Conservation (phyloP, 2,888 invertebrate species). For the Tetheella fluctuosa region DNA sequence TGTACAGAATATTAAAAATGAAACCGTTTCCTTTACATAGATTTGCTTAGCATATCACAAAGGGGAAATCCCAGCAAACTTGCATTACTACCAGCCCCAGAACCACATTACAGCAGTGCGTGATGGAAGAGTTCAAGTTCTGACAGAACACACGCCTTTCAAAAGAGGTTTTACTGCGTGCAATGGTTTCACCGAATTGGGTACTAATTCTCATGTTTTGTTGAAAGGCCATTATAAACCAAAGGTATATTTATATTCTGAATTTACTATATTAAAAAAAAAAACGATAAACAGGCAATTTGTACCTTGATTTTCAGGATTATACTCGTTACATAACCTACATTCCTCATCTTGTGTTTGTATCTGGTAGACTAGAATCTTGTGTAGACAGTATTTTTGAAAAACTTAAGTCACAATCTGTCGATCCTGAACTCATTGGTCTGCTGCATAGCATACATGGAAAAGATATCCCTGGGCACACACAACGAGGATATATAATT, state of each 20-base stretch:
- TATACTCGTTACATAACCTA: slow-evolving; percentile 39
- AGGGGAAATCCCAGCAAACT: slow-evolving; percentile 52
- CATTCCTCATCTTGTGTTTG: slow-evolving; percentile 75
- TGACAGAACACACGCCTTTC: slow-evolving; percentile 46
- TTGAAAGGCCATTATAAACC: slow-evolving; percentile 51
- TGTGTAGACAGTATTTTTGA: slow-evolving; percentile 60
- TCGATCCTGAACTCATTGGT: slow-evolving; percentile 75
- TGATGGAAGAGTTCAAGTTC: slow-evolving; percentile 46
- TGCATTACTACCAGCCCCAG: slow-evolving; percentile 49
- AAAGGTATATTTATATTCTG: slow-evolving; percentile 40
- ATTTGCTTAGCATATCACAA: slow-evolving; percentile 54
- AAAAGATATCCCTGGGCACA: slow-evolving; percentile 79
- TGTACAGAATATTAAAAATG: neutral
- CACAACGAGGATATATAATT: slow-evolving; percentile 86
- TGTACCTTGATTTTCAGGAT: slow-evolving; percentile 34
- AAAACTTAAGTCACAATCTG: slow-evolving; percentile 39
- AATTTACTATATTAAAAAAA: neutral
- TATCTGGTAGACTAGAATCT: slow-evolving; percentile 82
- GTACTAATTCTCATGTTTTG: slow-evolving; percentile 48
- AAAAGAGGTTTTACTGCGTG: slow-evolving; percentile 47
- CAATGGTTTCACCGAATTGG: slow-evolving; percentile 49
- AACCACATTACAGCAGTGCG: slow-evolving; percentile 40
- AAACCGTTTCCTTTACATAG: slow-evolving; percentile 30
- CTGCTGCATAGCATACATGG: slow-evolving; percentile 75
- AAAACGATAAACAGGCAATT: neutral